Evolutionary conservation across 2,113 vertebrate genomes (phyloP).

Genomic region (Cyprinodon brontotheroides): DNA sequence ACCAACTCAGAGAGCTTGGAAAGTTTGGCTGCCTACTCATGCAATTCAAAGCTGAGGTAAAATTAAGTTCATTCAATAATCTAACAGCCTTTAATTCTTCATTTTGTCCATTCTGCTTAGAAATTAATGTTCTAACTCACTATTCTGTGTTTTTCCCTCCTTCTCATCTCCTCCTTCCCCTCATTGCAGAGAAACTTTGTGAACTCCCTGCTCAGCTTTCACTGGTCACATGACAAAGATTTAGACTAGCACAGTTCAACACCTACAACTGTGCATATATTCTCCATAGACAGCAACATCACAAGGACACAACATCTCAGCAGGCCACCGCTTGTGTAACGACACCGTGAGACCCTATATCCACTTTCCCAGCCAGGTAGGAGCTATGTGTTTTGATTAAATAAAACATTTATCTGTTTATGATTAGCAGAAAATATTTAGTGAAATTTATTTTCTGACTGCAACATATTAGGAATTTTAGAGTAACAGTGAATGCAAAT

Average conservation of each 20-base stretch:
- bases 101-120: background rate
- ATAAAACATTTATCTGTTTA: too few species aligned
- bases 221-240: slow-evolving; percentile 59
- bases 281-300: slow-evolving; percentile 22
- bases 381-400: slow-evolving; percentile 24
- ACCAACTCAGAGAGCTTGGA: slow-evolving; percentile 18
- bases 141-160: background rate
- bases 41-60: background rate
- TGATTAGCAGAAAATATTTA: background rate
- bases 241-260: slow-evolving; percentile 35
- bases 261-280: slow-evolving; percentile 18
- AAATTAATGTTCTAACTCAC: background rate
- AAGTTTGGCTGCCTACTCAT: slow-evolving; percentile 22
- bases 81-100: background rate
- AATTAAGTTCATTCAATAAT: background rate
- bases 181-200: slow-evolving; percentile 23
- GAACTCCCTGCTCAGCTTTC: slow-evolving; percentile 53
- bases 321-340: background rate
- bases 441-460: background rate
- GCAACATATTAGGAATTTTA: background rate
- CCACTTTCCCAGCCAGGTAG: slow-evolving; percentile 49
- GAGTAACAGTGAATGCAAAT: background rate
- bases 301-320: slow-evolving; percentile 19
- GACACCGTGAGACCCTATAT: background rate
- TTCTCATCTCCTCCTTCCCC: slow-evolving; percentile 24